A percentile compares a stretch with the other conserved stretches of the same genome.
phyloP scores from a whole-genome alignment of 2,113 vertebrate genomes.

The Lycocorax pyrrhopterus region DNA sequence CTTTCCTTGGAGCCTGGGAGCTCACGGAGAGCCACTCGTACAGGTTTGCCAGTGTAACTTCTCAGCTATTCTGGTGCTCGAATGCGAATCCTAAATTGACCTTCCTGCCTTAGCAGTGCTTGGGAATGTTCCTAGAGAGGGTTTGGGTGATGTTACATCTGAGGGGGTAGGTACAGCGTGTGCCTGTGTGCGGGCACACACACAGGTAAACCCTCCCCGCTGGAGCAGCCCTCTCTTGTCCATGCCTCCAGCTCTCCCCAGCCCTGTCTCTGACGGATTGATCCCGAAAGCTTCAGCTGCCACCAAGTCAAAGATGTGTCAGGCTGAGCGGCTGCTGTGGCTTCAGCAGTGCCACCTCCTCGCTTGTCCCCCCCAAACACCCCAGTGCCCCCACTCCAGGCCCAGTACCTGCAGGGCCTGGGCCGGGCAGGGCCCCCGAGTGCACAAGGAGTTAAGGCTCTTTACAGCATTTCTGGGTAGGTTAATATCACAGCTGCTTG shows the following conservation, averaged over 20 bases:
- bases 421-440: background rate
- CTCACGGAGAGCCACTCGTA: background rate
- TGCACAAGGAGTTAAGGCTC: slow-evolving; percentile 81
- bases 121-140: background rate
- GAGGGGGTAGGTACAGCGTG: accelerated
- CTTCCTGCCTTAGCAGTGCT: background rate
- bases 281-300: background rate
- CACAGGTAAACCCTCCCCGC: background rate
- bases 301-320: background rate
- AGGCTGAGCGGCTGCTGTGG: slow-evolving; percentile 34
- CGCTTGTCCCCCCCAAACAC: accelerated
- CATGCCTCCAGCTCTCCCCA: background rate
- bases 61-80: background rate
- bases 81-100: slow-evolving; percentile 38
- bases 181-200: accelerated
- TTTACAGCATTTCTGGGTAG: slow-evolving; percentile 75
- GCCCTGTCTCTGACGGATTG: background rate
- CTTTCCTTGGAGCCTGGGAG: background rate
- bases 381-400: accelerated
- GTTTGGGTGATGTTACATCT: background rate
- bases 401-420: background rate
- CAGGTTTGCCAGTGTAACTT: slow-evolving; percentile 10
- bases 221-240: background rate
- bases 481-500: slow-evolving; percentile 92
- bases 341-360: slow-evolving; percentile 33